Conservation (phyloP, 2,797 vertebrate genomes). For the Gymnothorax javanicus region DNA sequence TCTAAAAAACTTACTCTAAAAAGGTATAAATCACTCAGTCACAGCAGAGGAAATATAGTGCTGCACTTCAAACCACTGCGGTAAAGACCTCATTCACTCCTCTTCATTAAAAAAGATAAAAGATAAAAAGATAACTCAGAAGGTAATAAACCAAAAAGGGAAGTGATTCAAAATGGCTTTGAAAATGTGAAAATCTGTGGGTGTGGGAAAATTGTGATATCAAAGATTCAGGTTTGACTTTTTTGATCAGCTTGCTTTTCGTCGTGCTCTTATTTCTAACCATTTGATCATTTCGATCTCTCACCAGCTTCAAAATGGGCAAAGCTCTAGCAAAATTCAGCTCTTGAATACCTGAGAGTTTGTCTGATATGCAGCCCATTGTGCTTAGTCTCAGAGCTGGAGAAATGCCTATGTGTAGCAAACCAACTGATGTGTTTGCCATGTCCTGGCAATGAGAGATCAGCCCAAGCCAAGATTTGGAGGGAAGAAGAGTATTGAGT, state of each 20-base stretch:
- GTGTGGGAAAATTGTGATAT: not conserved
- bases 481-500: not conserved
- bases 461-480: not conserved
- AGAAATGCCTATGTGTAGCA: not conserved
- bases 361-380: constrained; percentile 19
- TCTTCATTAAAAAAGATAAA: not conserved
- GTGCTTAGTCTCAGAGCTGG: not conserved
- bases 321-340: not conserved
- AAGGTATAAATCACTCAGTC: not conserved
- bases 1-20: not conserved
- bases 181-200: not conserved
- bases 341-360: constrained; percentile 30
- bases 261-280: not conserved
- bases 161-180: not conserved
- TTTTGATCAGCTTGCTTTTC: not conserved
- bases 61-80: not conserved
- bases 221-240: not conserved
- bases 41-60: not conserved
- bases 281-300: not conserved
- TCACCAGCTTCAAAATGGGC: not conserved
- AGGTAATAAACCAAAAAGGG: not conserved
- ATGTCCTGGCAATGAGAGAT: not conserved
- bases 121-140: no score
- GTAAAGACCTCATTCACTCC: not conserved
- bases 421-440: constrained; percentile 10